Base-by-base conservation (phyloP, 2,797 vertebrate species). In the Triplophysa bombifrons region DNA sequence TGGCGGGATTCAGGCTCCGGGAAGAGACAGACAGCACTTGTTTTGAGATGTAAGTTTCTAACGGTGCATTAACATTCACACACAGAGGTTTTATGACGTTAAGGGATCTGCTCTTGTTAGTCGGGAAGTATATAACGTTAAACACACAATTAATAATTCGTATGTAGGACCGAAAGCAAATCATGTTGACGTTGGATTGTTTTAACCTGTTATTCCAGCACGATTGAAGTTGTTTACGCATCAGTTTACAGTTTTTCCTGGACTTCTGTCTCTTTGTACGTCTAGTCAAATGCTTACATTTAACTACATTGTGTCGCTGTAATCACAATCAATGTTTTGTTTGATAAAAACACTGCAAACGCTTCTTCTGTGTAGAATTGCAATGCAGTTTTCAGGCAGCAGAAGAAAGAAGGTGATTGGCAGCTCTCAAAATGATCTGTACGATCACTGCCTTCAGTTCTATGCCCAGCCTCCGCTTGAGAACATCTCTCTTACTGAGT, bases 391-490 rank as follows among this genome's bases (percentile, higher is more conserved):
- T 80, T 0, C 0, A 17, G 17, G 72, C 11, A 34, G 1, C 60
- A 90, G 86, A 78, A 86, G 12, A 50, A 88, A 4, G 77, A 93
- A 88, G 82, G 6, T 83, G 48, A 58, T 46, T 3, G 75, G 60
- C 9, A 79, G 87, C 72, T 76, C 58, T 66, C 93, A 90, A 84
- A 82, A 83, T 1, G 93, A 94, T 41, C 84, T 88, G 3, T 98
- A 99, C 51, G 93, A 91, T 20, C 94, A 95, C 72, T 91, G 93
- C 51, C 88, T 98, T 80, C 97, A 98, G 90, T 96, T 98, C 82
- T 99, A 99, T 16, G 89, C 91, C 53, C 93, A 96, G 63, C 95
- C 97, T 1, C 98, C 98, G 2, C 90, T 92, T 38, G 97, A 98
- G 86, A 97, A 90, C 87, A 91, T 99, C 80, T 94, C 96, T 6